Base-by-base conservation (phyloP, 2,888 invertebrate species). In the Agrenia bidenticulata region DNA sequence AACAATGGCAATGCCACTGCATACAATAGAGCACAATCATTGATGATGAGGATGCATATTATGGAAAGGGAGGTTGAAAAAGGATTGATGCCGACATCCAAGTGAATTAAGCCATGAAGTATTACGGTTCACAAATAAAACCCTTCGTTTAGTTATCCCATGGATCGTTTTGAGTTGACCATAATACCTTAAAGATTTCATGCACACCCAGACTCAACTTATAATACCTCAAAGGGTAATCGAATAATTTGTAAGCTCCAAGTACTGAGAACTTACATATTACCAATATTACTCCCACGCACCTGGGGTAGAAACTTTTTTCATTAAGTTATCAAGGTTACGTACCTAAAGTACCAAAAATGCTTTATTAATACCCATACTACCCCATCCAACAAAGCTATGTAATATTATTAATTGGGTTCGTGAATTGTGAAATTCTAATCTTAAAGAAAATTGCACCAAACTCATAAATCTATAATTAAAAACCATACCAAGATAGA, bases 61-160 rank as follows among this genome's bases (percentile, higher is more conserved):
- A 27, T 13, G 19, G 55, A 55, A 55, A 55, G 27, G 55, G 26
- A 55, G 55, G 32, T 26, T 55, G n/a, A 27, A 55, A 55, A 55
- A 55, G 55, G 55, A 55, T 55, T 55, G 55, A 51, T 55, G 55
- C 55, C 55, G 55, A 55, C 55, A 55, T 26, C 24, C 7, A 24
- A 15, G 55, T 55, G 55, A 55, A 55, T 55, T 55, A 55, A 55
- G 55, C 55, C 55, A 55, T 55, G 55, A 55, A 45, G 32, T 27
- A 55, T 45, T 45, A 45, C 45, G 5, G n/a, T 45, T 45, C 45
- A 9, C 45, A 15, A 45, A 45, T 17, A 19, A 45, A 15, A 15
- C 9, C 19, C 9, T 45, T 45, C 45, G n/a, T 45, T 9, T 39
- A 39, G 9, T 39, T 15, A 39, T 11, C 9, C 15, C 39, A 39